Conservation (phyloP, 2,797 vertebrate species). For the Bradypodion ventrale region DNA sequence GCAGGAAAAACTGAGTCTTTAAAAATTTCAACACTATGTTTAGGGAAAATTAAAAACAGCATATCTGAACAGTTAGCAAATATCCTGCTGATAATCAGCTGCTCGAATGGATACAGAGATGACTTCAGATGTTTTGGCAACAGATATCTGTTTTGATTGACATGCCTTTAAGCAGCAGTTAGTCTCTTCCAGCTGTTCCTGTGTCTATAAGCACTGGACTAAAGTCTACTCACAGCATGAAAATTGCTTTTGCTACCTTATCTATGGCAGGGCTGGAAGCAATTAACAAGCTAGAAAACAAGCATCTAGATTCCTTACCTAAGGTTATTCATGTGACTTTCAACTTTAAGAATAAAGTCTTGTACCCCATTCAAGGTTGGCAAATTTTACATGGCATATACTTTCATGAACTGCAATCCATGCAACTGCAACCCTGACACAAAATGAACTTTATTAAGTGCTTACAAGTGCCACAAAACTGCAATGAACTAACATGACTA, state of each 20-base stretch:
- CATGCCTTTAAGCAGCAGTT: slow-evolving; percentile 13
- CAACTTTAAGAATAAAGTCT: not conserved
- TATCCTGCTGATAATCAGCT: slow-evolving; percentile 14
- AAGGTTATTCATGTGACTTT: not conserved
- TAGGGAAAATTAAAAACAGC: not conserved
- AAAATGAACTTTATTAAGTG: too few species aligned
- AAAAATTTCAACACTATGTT: slow-evolving; percentile 3
- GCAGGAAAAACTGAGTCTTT: not conserved
- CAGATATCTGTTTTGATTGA: not conserved
- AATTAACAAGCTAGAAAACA: slow-evolving; percentile 3
- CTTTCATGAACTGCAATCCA: too few species aligned
- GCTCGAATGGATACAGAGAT: not conserved
- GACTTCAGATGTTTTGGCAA: slow-evolving; percentile 4
- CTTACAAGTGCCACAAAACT: too few species aligned
- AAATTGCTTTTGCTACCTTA: not conserved
- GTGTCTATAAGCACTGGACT: not conserved
- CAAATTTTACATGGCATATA: not conserved
- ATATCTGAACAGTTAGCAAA: not conserved
- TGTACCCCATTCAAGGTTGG: not conserved
- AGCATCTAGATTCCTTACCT: not conserved
- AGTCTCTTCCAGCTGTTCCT: not conserved
- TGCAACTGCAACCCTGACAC: too few species aligned
- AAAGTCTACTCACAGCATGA: not conserved
- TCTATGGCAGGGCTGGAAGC: not conserved
- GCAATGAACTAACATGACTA: too few species aligned